Conservation (phyloP, 1,140 invertebrate species). For the Atta cephalotes region DNA sequence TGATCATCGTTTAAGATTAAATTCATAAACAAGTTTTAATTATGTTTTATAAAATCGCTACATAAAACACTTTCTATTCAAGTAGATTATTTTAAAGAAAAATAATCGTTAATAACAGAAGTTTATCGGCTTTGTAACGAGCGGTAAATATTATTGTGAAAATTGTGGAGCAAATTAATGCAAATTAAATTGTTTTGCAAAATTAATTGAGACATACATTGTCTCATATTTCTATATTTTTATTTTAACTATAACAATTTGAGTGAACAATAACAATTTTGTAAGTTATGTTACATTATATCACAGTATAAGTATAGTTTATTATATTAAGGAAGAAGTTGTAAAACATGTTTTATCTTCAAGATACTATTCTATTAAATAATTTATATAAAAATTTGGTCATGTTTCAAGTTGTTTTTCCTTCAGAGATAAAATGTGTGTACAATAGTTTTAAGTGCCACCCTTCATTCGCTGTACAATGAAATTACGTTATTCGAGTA, state of each 20-base stretch:
- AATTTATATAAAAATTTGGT: slow-evolving; percentile 20
- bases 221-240: slow-evolving; percentile 8
- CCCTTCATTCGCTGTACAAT: not conserved
- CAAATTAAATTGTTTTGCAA: not conserved
- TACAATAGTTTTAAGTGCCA: not conserved
- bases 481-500: slow-evolving; percentile 30
- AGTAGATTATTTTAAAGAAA: slow-evolving; percentile 27
- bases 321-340: slow-evolving; percentile 18
- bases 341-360: slow-evolving; percentile 12
- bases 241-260: slow-evolving; percentile 35
- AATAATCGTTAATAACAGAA: not conserved
- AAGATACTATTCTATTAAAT: slow-evolving; percentile 4
- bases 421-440: not conserved
- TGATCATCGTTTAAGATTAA: too few relatives aligned
- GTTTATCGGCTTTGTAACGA: slow-evolving; percentile 12
- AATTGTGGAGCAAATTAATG: not conserved
- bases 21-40: not conserved
- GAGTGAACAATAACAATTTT: slow-evolving; percentile 39
- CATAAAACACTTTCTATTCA: slow-evolving; percentile 52
- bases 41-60: slow-evolving; percentile 5
- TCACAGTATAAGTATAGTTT: slow-evolving; percentile 47
- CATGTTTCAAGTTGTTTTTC: slow-evolving; percentile 5
- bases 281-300: slow-evolving; percentile 44
- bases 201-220: not conserved
- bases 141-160: slow-evolving; percentile 39